phyloP scores from a whole-genome alignment of 2,113 vertebrate genomes.

The Saimiri boliviensis region DNA sequence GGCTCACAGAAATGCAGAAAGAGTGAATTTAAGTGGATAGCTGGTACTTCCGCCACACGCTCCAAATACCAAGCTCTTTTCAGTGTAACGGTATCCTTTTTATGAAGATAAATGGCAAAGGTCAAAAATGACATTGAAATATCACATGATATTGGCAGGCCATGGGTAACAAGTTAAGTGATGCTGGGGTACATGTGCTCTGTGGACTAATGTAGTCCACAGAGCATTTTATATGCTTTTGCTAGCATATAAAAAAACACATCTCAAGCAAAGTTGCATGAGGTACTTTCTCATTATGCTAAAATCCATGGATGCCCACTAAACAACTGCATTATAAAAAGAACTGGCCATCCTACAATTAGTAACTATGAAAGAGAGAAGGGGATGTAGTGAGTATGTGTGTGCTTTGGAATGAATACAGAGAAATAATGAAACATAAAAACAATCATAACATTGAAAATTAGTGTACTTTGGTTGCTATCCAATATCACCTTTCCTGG shows the following conservation, averaged over 20 bases:
- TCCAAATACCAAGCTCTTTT: neutral
- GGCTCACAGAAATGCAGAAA: neutral
- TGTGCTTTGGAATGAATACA: neutral
- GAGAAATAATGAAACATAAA: neutral
- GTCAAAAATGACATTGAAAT: neutral
- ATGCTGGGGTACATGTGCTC: neutral
- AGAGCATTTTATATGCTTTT: no score
- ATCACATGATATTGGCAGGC: neutral
- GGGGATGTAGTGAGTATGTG: neutral
- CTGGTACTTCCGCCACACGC: neutral
- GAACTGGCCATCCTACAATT: neutral
- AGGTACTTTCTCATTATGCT: neutral
- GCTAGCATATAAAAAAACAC: neutral
- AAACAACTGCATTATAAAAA: neutral
- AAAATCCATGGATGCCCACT: neutral
- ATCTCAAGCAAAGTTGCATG: neutral
- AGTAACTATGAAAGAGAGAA: neutral
- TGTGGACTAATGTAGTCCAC: neutral
- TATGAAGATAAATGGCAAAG: neutral
- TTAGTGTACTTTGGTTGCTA: neutral
- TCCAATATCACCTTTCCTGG: neutral
- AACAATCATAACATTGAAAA: neutral
- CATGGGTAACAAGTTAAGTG: neutral
- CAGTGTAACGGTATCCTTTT: neutral
- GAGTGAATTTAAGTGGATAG: neutral